These are phyloP conservation scores for Platerodrilus igneus DNA, from an alignment of 2,888 invertebrate species.

Conservation along the genomic window DNA sequence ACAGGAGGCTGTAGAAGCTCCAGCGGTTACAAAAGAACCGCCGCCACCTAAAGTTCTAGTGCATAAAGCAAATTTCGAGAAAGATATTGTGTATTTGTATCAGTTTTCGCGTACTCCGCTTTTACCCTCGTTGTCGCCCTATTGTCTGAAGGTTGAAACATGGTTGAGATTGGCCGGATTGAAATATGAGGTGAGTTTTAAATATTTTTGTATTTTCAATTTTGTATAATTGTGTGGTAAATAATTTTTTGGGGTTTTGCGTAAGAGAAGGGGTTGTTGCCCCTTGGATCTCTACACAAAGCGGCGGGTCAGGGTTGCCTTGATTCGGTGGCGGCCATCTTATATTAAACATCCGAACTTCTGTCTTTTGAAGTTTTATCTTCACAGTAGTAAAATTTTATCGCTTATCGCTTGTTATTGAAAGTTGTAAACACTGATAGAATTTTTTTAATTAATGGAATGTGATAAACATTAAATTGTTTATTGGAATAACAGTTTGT, in stretches of 20 bases:
- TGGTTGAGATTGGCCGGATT: constrained; percentile 88
- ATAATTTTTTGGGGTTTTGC: neutral
- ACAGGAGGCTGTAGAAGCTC: constrained; percentile 51
- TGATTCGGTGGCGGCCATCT: constrained; percentile 24
- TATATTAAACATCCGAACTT: no score
- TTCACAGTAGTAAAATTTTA: no score
- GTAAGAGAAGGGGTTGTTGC: constrained; percentile 33
- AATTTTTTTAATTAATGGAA: no score
- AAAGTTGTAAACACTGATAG: no score
- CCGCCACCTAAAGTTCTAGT: constrained; percentile 73
- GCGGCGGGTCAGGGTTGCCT: constrained; percentile 27
- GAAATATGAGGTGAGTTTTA: constrained; percentile 84
- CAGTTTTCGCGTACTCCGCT: constrained; percentile 89
- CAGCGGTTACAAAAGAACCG: constrained; percentile 57
- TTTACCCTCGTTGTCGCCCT: constrained; percentile 86
- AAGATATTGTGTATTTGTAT: constrained; percentile 90
- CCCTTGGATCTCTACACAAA: no score
- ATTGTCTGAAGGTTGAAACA: constrained; percentile 93
- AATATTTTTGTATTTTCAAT: no score
- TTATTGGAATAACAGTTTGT: no score
- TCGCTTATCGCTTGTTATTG: no score
- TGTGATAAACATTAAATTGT: no score
- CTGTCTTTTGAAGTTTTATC: no score
- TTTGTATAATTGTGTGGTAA: no score
- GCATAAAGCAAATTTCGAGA: constrained; percentile 83